Evolutionary conservation across 2,797 vertebrate species (phyloP).

Genomic region (Alcedo atthis): DNA sequence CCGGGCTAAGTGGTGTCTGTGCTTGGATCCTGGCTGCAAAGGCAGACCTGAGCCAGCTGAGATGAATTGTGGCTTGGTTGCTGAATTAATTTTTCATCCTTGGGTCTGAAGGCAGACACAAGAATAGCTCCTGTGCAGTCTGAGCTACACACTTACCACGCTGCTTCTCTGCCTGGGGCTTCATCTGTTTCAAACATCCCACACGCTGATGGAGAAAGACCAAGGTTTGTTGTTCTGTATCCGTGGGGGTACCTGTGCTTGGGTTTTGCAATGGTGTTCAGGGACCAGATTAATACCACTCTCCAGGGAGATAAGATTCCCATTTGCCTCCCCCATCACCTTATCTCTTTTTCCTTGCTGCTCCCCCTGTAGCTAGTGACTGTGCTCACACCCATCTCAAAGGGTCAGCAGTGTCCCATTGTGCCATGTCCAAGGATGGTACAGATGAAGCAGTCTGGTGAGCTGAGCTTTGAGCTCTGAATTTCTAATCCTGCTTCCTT

Average conservation of each 20-base stretch:
- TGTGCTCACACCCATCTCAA: neutral
- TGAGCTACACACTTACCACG: neutral
- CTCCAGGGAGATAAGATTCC: neutral
- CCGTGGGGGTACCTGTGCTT: neutral
- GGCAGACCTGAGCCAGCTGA: neutral
- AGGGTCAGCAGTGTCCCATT: neutral
- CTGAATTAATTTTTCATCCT: neutral
- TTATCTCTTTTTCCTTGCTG: neutral
- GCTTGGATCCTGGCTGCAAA: neutral
- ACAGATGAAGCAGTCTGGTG: neutral
- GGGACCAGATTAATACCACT: neutral
- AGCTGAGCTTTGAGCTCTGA: neutral
- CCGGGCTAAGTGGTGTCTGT: neutral
- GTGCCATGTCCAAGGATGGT: accelerated
- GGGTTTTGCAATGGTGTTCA: accelerated
- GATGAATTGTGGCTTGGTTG: neutral
- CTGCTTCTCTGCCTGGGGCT: neutral
- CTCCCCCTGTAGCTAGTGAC: neutral
- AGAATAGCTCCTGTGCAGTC: neutral
- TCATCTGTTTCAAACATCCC: neutral
- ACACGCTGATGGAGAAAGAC: neutral
- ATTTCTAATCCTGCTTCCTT: neutral
- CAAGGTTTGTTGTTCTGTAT: neutral
- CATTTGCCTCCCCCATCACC: neutral
- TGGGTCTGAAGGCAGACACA: neutral